Percentiles rank a stretch among this genome's conserved stretches.
Evolutionary conservation across 2,113 vertebrate species (phyloP).

Genomic region (Nothocercus julius): DNA sequence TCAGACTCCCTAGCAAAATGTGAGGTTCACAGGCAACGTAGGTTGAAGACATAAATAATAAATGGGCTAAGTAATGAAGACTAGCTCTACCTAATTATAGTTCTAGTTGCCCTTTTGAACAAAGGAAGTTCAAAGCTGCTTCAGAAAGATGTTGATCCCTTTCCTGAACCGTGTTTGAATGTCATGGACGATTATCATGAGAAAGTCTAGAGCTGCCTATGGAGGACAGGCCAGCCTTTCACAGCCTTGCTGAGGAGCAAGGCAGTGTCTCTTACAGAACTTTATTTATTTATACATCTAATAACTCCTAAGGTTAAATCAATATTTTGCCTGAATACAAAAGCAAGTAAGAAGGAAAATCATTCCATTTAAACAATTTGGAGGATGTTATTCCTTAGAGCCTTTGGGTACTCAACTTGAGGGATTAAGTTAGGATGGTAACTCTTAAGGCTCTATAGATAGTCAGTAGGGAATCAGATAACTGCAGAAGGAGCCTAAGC

Average conservation of each 20-base stretch:
- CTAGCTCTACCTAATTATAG: conserved; percentile 40
- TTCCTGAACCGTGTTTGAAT: conserved; percentile 25
- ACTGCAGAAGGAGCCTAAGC: neutral
- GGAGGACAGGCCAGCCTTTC: neutral
- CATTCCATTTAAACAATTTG: neutral
- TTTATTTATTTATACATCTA: conserved; percentile 13
- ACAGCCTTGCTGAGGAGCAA: neutral
- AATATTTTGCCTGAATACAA: neutral
- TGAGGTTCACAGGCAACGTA: neutral
- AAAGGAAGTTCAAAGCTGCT: conserved; percentile 49
- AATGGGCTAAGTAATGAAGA: conserved; percentile 50
- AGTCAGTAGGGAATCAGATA: neutral
- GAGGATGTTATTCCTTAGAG: neutral
- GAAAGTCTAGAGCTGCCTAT: neutral
- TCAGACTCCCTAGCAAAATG: neutral
- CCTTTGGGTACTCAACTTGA: neutral
- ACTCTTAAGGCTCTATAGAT: neutral
- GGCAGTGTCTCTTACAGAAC: neutral
- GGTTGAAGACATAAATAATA: conserved; percentile 50
- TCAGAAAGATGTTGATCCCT: neutral
- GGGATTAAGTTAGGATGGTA: neutral
- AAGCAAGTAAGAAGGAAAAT: neutral
- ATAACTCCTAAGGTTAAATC: neutral
- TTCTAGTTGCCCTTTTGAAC: conserved; percentile 25
- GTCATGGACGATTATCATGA: neutral